A percentile compares a stretch with the other conserved stretches of the same genome.
Evolutionary conservation across 2,113 vertebrate species (phyloP).

Genomic region (Dermatemys mawii): DNA sequence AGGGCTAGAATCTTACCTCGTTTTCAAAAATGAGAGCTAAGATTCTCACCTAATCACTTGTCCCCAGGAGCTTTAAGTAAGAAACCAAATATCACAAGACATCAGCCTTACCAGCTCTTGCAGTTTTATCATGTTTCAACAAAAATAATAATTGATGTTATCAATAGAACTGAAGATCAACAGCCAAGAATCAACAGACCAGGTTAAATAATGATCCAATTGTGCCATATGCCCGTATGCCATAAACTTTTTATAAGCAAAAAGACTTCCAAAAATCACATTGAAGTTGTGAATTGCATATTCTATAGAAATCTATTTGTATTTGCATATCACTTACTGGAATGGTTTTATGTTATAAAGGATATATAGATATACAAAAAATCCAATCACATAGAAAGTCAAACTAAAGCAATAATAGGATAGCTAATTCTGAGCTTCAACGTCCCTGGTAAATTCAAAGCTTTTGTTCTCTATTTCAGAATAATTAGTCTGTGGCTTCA

Average conservation of each 20-base stretch:
- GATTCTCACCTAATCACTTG: not conserved
- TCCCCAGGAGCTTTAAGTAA: not conserved
- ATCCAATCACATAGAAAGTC: not conserved
- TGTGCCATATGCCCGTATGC: not conserved
- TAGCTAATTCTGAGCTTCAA: not conserved
- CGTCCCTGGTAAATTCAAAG: not conserved
- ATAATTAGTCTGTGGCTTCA: not conserved
- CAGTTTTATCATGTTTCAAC: no score
- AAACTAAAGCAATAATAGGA: not conserved
- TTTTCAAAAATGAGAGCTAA: not conserved
- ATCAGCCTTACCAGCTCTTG: no score
- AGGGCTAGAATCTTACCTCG: not conserved
- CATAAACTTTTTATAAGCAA: not conserved
- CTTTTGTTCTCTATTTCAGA: conserved; percentile 2
- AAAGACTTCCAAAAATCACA: not conserved
- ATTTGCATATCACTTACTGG: fast-evolving
- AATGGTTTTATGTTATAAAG: not conserved
- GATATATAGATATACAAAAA: not conserved
- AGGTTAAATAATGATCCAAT: not conserved
- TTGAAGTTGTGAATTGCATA: not conserved
- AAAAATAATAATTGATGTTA: not conserved
- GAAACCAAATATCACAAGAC: not conserved
- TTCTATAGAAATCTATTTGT: not conserved
- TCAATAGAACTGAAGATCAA: not conserved
- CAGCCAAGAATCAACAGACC: not conserved